Evolutionary conservation across 92 coral and sea anemone species (phyloP).

Genomic region (Isaurus tuberculatus): DNA sequence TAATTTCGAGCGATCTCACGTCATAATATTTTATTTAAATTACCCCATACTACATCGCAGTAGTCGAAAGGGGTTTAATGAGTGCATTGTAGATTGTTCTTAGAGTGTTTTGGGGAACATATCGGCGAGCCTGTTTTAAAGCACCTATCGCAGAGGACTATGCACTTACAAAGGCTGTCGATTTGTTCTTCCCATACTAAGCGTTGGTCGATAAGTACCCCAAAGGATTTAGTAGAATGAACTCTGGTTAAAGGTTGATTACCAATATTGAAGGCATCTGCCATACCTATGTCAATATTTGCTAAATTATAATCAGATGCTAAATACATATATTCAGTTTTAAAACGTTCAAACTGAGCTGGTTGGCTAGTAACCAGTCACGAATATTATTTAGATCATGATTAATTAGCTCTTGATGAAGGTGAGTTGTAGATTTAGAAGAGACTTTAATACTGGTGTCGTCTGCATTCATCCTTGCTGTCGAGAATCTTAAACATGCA

Average conservation of each 20-base stretch:
- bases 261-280: slow-evolving; percentile 14
- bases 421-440: slow-evolving; percentile 24
- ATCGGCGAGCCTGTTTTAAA: slow-evolving; percentile 11
- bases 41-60: no score
- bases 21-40: not conserved
- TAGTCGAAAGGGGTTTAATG: slow-evolving; percentile 4
- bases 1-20: not conserved
- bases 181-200: no score
- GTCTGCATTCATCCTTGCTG: slow-evolving; percentile 21
- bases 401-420: slow-evolving; percentile 29
- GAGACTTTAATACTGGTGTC: slow-evolving; percentile 22
- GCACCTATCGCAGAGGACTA: slow-evolving; percentile 4
- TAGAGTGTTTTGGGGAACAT: slow-evolving; percentile 14
- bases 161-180: slow-evolving; percentile 6
- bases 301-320: slow-evolving; percentile 24
- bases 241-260: slow-evolving; percentile 27
- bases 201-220: slow-evolving; percentile 6
- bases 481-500: slow-evolving; percentile 7
- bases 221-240: slow-evolving; percentile 9
- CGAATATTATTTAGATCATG: slow-evolving; percentile 32
- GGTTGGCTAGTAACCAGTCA: slow-evolving; percentile 26
- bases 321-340: no score
- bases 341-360: no score
- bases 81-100: not conserved
- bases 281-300: no score